Evolutionary conservation across 1,140 invertebrate species (phyloP).

Genomic region (Idris sp.): DNA sequence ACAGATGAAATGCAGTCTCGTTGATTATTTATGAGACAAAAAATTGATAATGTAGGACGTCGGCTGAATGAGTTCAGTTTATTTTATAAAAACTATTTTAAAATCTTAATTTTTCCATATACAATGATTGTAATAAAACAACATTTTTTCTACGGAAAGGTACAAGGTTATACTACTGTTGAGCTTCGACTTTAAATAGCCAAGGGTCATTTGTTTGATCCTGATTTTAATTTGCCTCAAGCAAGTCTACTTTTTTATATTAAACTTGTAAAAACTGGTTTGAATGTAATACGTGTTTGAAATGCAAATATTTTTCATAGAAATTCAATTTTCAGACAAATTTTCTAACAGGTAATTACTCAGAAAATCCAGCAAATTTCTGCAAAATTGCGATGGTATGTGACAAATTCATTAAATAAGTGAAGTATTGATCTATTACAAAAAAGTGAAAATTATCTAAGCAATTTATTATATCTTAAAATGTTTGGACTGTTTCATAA

Average conservation of each 20-base stretch:
- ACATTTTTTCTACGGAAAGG: slow-evolving; percentile 11
- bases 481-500: too few species aligned
- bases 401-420: too few species aligned
- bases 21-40: slow-evolving; percentile 1
- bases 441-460: too few species aligned
- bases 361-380: too few species aligned
- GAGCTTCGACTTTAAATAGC: slow-evolving; percentile 24
- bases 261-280: slow-evolving; percentile 16
- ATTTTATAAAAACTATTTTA: slow-evolving; percentile 28
- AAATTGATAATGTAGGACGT: slow-evolving; percentile 5
- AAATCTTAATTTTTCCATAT: slow-evolving; percentile 4
- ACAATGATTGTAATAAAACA: slow-evolving; percentile 21
- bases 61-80: not conserved
- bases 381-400: too few species aligned
- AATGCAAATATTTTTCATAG: slow-evolving; percentile 14
- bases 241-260: slow-evolving; percentile 35
- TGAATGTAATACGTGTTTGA: slow-evolving; percentile 28
- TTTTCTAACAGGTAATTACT: too few species aligned
- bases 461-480: too few species aligned
- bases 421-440: too few species aligned
- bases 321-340: not conserved
- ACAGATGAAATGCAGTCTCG: too few species aligned
- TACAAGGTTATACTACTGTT: slow-evolving; percentile 34
- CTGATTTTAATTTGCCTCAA: slow-evolving; percentile 26
- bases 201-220: slow-evolving; percentile 33